A percentile compares a stretch with the other conserved stretches of the same genome.
These are phyloP conservation scores for Mobula birostris DNA, from an alignment of 2,113 vertebrate species.

Conservation along the genomic window DNA sequence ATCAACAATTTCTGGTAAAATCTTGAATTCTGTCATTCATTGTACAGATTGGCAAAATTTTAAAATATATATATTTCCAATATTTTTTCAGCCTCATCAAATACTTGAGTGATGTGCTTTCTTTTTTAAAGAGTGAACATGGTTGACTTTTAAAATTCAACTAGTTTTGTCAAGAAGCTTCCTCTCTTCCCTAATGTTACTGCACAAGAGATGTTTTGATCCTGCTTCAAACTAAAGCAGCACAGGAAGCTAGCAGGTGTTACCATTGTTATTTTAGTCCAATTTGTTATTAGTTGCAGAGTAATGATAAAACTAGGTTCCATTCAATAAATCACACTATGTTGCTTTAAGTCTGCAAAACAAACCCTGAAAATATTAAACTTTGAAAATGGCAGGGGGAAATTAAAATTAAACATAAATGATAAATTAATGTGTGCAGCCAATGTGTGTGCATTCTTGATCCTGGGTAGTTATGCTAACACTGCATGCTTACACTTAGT, in stretches of 20 bases:
- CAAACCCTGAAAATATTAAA: background rate
- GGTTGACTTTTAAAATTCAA: background rate
- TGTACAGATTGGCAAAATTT: background rate
- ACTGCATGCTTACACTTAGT: background rate
- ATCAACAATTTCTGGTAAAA: background rate
- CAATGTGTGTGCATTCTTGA: background rate
- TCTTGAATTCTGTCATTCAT: background rate
- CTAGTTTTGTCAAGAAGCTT: background rate
- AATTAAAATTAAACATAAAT: background rate
- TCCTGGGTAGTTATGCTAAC: background rate
- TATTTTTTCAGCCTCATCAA: background rate
- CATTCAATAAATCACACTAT: background rate
- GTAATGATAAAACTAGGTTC: background rate
- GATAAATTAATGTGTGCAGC: background rate
- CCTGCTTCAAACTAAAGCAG: background rate
- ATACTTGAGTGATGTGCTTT: background rate
- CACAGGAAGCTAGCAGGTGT: conserved; percentile 8
- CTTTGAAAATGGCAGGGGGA: background rate
- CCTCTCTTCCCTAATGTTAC: too few relatives aligned
- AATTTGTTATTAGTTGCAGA: too few relatives aligned
- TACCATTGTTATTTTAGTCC: background rate
- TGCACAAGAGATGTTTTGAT: background rate
- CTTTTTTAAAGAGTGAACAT: background rate
- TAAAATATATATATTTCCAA: background rate
- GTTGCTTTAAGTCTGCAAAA: background rate